phyloP scores from a whole-genome alignment of 2,888 invertebrate species.

The Meteorus cinctellus region DNA sequence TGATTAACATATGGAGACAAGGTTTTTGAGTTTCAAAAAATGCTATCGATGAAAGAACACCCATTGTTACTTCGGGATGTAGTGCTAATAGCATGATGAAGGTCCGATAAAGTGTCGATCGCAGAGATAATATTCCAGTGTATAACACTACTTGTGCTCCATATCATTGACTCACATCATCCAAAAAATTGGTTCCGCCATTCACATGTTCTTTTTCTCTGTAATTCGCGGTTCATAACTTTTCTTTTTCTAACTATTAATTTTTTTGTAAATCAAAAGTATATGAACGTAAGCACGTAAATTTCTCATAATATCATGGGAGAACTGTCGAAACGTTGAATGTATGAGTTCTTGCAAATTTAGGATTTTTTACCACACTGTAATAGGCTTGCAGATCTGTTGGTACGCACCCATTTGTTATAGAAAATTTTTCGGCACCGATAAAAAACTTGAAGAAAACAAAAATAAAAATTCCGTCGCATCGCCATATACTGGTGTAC shows the following conservation, averaged over 20 bases:
- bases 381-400: too few species aligned
- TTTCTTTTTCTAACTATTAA: neutral
- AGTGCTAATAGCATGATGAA: neutral
- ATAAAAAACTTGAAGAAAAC: neutral
- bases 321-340: neutral
- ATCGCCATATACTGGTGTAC: too few species aligned
- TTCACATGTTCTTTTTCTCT: neutral
- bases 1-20: conserved; percentile 72
- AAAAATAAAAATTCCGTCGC: neutral
- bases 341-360: neutral
- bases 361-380: neutral
- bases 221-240: neutral
- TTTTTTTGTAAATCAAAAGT: too few species aligned
- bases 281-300: too few species aligned
- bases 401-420: too few species aligned
- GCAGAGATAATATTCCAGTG: too few species aligned
- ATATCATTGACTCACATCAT: conserved; percentile 16
- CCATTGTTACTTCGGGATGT: neutral
- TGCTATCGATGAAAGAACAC: neutral
- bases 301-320: too few species aligned
- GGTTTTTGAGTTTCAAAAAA: conserved; percentile 62
- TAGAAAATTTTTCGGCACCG: neutral
- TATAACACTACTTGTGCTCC: conserved; percentile 21
- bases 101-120: neutral
- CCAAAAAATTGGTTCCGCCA: conserved; percentile 17